phyloP scores from a whole-genome alignment of 2,797 vertebrate species.

The Pantherophis alleghaniensis region DNA sequence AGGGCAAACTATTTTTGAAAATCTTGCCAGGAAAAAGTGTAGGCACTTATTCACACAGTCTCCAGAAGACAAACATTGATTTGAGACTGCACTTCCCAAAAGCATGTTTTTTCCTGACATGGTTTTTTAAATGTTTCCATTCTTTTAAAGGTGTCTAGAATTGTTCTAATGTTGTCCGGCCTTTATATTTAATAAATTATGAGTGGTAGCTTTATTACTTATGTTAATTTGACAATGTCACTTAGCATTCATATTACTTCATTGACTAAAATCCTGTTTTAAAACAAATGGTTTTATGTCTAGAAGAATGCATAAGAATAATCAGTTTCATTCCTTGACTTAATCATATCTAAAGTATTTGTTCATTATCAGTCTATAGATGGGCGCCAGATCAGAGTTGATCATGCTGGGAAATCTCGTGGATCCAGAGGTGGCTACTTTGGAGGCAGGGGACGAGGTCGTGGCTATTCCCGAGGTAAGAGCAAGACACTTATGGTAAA shows the following conservation, averaged over 20 bases:
- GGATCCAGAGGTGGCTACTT: constrained; percentile 70
- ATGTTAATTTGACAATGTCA: background rate
- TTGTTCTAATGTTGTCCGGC: background rate
- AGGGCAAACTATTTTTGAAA: background rate
- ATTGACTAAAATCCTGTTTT: background rate
- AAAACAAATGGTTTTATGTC: background rate
- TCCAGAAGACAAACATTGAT: background rate
- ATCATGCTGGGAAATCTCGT: constrained; percentile 82
- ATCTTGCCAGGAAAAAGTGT: background rate
- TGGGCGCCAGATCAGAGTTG: constrained; percentile 83
- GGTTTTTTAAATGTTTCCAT: background rate
- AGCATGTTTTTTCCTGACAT: background rate
- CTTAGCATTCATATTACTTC: background rate
- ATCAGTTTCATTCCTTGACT: background rate
- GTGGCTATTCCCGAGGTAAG: constrained; percentile 62
- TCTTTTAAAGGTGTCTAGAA: background rate
- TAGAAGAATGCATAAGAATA: background rate
- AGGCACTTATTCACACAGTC: background rate
- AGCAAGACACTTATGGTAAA: background rate
- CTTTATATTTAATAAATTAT: background rate
- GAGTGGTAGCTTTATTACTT: background rate
- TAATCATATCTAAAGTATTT: background rate
- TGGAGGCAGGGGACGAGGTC: constrained; percentile 53
- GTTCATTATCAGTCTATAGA: constrained; percentile 76
- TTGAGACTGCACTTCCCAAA: background rate